Base-by-base conservation (phyloP, 1,140 invertebrate species). In the Sycophaga agraensis region DNA sequence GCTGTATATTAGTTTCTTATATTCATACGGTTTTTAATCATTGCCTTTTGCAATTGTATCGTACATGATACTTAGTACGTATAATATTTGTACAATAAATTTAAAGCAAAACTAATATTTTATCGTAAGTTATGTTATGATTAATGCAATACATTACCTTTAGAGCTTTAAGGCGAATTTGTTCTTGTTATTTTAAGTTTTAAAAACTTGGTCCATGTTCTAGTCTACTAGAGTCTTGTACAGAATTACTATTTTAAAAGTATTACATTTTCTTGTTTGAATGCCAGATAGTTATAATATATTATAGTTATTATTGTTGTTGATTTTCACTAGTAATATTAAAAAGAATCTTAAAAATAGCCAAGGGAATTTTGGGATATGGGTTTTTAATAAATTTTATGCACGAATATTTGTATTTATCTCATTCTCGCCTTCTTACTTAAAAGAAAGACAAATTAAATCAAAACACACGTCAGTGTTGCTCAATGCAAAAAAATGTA, bases 271-370 rank as follows among this genome's bases (percentile, higher is more conserved):
- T 57, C 42, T 56, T 61, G 59, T 65, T 61, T 55, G 7, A 11
- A 43, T 45, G 11, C 50, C 53, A 34, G 19, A 58, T 34, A 45
- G 22, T 43, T 56, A 45, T 65, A 61, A 59, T 51, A 59, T 56
- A 55, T 58, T 59, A 65, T 55, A 65, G 37, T 61, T 60, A 55
- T 61, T 60, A 55, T 63, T 59, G 46, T 56, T 59, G 60, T 57
- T 63, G 31, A 63, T 63, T 63, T 63, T 37, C 16, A 39, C 16
- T 56, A 56, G 37, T 55, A 26, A 62, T 55, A 62, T 49, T 40
- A 49, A 11, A 59, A 55, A 42, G 45, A 17, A 62, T 62, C 35
- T 62, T 31, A 49, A 55, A 31, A 34, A 62, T 62, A 5, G 37
- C 59, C 49, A 48, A 22, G 21, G 24, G 34, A 28, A 55, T 62